Base-by-base conservation (phyloP, 2,797 vertebrate genomes). In the Acropternis orthonyx region DNA sequence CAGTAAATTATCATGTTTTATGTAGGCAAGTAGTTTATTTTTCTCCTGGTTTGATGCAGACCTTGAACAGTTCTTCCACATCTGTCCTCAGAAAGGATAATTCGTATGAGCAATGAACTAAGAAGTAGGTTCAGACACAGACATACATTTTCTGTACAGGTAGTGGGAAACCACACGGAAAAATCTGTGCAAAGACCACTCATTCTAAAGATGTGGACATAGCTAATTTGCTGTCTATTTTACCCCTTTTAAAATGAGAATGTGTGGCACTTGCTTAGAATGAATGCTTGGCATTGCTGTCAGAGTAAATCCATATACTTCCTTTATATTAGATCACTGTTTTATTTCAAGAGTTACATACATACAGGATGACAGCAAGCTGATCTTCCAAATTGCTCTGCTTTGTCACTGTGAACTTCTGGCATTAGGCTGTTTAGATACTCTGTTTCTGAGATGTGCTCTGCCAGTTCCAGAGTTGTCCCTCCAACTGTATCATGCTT, bases 371-470 rank as follows among this genome's bases (percentile, higher is more conserved):
- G 92, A 94, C 95, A 97, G 88, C 62, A 84, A 81, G 66, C 87
- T 95, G 95, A 92, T 96, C 92, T 96, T 95, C 95, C 95, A 96
- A 96, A 95, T 92, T 96, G 73, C 92, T 93, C 84, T 96, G 91
- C 96, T 96, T 96, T 94, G 87, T 92, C 93, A 94, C 91, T 89
- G 91, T 81, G 94, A 91, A 65, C 68, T 93, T 94, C 91, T 91
- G 67, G 95, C 95, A 62, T 41, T n/a, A 41, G 74, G 88, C 94
- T 93, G 95, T 87, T 17, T 27, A 83, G 61, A 91, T 85, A 89
- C 58, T 95, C 69, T 88, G 62, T 18, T 96, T 85, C 78, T 89
- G 85, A 86, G 87, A 67, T 76, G 62, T 88, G 51, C 81, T 86
- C 34, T 92, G 94, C 88, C 95, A 96, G 79, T 73, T 93, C 79